These are phyloP conservation scores for Corella eumyota DNA, from an alignment of 23 tunicate genomes.

Conservation along the genomic window DNA sequence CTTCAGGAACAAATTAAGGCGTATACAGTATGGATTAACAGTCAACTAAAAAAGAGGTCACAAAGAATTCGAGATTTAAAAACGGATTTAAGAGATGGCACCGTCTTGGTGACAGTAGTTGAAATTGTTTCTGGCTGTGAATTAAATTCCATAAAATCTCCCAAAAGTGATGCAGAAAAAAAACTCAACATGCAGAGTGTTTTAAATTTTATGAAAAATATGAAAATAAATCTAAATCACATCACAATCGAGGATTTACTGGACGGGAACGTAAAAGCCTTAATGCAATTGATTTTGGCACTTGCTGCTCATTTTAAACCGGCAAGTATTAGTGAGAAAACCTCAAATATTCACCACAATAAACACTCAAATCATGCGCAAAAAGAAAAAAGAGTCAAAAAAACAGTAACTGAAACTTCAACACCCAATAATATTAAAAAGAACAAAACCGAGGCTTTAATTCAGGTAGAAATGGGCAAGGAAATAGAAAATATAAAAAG, in stretches of 20 bases:
- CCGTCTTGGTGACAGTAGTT: slow-evolving; percentile 23
- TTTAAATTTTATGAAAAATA: slow-evolving; percentile 40
- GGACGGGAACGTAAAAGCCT: slow-evolving; percentile 47
- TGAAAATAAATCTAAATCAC: slow-evolving; percentile 36
- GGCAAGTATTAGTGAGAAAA: slow-evolving; percentile 50
- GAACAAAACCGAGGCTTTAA: too few species aligned
- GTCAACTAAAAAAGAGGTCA: slow-evolving; percentile 59
- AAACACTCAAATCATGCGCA: too few species aligned
- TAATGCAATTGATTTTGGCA: slow-evolving; percentile 70
- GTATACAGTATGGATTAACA: slow-evolving; percentile 84
- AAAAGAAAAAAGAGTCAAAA: too few species aligned
- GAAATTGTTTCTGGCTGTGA: slow-evolving; percentile 67
- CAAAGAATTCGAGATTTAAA: slow-evolving; percentile 33
- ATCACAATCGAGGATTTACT: slow-evolving; percentile 35
- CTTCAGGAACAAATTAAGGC: slow-evolving; percentile 71
- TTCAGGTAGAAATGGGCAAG: slow-evolving; percentile 6
- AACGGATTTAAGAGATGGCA: slow-evolving; percentile 55
- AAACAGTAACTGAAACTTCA: too few species aligned
- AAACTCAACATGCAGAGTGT: slow-evolving; percentile 25
- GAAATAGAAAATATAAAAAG: slow-evolving; percentile 12
- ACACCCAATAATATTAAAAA: too few species aligned
- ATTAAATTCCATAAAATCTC: slow-evolving; percentile 4
- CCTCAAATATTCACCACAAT: too few species aligned
- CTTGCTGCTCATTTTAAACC: slow-evolving; percentile 94
- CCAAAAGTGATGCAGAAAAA: slow-evolving; percentile 20